Evolutionary conservation across 2,113 vertebrate genomes (phyloP), one percentile per base, ranked within the genome.

Genomic region (Coracopsis vasa): DNA sequence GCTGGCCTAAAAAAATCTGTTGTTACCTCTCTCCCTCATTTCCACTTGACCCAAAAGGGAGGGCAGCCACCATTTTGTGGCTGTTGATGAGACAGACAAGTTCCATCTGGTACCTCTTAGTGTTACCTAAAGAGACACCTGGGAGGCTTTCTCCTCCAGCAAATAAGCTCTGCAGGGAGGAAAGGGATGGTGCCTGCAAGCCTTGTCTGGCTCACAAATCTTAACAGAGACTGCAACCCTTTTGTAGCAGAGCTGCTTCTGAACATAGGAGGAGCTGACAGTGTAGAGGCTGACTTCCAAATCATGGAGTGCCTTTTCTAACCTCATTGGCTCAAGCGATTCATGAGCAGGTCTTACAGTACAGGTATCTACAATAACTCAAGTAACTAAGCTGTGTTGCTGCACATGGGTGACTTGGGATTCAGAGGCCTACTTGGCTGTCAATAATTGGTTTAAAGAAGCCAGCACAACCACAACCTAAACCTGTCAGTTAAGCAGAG

Each of bases 201-300:
- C n/a, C 7, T 51, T 62, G 9, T 37, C 9, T 51, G 3, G 33
- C 45, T 51, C 6, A 3, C 1, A 51, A 13, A 61, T 23, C 17
- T 56, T 18, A 28, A 10, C 23, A 39, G 75, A n/a, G 19, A 13
- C 14, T 73, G 20, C 3, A 45, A 14, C 9, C 25, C 3, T 35
- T 69, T 47, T 65, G 60, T 39, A 42, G 70, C 33, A 64, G 42
- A 67, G 47, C 62, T 94, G 50, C 23, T 51, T 74, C 58, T 86
- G 65, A 81, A 10, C 0, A 1, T 31, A 16, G n/a, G 74, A 29
- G 1, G 17, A 80, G 37, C 37, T 51, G 35, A 19, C 18, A 53
- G 7, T 0, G 1, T 1, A 17, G 35, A 24, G 9, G 8, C 31
- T 60, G 18, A 14, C 35, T 31, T 13, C 7, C 9, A 3, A 6